Evolutionary conservation across 2,797 vertebrate genomes (phyloP).

Genomic region (Vespertilio murinus): DNA sequence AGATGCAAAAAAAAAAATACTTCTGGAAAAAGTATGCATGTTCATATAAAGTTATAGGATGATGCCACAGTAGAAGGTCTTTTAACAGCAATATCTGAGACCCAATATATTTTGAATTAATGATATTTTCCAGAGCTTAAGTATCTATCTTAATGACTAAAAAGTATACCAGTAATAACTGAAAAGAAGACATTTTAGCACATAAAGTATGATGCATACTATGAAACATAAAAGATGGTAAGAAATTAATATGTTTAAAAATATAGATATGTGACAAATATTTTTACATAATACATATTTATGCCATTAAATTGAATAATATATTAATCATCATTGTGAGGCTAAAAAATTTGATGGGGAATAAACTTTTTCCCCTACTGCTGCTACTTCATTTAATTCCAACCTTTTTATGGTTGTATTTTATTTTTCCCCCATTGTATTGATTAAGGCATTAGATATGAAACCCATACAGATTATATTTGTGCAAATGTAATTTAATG

Average conservation of each 20-base stretch:
- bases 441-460: neutral
- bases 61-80: neutral
- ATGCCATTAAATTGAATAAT: neutral
- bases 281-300: constrained; percentile 30
- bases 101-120: constrained; percentile 1
- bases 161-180: neutral
- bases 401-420: neutral
- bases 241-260: neutral
- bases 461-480: neutral
- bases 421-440: neutral
- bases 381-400: neutral
- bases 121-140: neutral
- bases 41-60: constrained; percentile 33
- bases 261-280: neutral
- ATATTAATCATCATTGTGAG: neutral
- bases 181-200: constrained; percentile 10
- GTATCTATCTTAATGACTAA: neutral
- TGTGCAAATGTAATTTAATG: neutral
- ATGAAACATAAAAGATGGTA: neutral
- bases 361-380: neutral
- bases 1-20: constrained; percentile 34
- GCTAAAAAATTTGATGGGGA: neutral
- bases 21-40: constrained; percentile 5
- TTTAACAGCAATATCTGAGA: neutral
- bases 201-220: neutral